These are phyloP conservation scores for Kryptolebias marmoratus DNA, from an alignment of 2,113 vertebrate genomes.

Conservation along the genomic window DNA sequence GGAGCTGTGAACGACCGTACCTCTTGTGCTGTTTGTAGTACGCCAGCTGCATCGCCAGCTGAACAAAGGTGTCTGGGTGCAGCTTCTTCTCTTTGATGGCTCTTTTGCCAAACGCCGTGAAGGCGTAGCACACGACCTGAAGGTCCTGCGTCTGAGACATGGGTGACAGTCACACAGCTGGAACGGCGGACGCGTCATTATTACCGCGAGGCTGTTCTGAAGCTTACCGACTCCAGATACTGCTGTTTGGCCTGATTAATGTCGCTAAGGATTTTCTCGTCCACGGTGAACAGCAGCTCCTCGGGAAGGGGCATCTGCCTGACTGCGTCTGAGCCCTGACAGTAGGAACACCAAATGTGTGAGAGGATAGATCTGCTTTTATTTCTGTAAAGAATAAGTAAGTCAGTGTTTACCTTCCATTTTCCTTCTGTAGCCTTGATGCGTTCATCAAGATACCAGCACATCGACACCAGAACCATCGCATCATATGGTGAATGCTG, in stretches of 20 bases:
- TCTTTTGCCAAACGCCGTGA: slow-evolving; percentile 90
- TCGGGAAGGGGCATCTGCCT: slow-evolving; percentile 83
- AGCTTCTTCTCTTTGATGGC: slow-evolving; percentile 85
- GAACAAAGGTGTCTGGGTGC: slow-evolving; percentile 94
- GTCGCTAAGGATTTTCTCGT: slow-evolving; percentile 80
- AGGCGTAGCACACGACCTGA: slow-evolving; percentile 84
- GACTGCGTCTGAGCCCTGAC: slow-evolving; percentile 85
- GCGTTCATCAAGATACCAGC: slow-evolving; percentile 83
- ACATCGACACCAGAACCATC: slow-evolving; percentile 88
- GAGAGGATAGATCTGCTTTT: neutral
- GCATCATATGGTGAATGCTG: slow-evolving; percentile 94
- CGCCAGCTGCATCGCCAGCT: slow-evolving; percentile 92
- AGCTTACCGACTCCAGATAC: slow-evolving; percentile 84
- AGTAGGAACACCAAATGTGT: neutral
- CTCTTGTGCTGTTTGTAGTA: slow-evolving; percentile 86
- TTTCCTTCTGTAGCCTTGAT: slow-evolving; percentile 84
- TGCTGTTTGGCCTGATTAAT: slow-evolving; percentile 84
- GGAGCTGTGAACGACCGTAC: slow-evolving; percentile 67
- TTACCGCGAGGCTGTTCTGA: neutral
- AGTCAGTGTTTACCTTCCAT: slow-evolving; percentile 87
- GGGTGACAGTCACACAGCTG: neutral
- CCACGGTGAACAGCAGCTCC: slow-evolving; percentile 91
- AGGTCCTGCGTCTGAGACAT: slow-evolving; percentile 83
- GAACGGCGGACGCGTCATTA: neutral
- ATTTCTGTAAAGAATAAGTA: neutral